Percentiles rank a stretch among this genome's conserved stretches.
Evolutionary conservation across 2,113 vertebrate genomes (phyloP).

Genomic region (Alethe castanea): DNA sequence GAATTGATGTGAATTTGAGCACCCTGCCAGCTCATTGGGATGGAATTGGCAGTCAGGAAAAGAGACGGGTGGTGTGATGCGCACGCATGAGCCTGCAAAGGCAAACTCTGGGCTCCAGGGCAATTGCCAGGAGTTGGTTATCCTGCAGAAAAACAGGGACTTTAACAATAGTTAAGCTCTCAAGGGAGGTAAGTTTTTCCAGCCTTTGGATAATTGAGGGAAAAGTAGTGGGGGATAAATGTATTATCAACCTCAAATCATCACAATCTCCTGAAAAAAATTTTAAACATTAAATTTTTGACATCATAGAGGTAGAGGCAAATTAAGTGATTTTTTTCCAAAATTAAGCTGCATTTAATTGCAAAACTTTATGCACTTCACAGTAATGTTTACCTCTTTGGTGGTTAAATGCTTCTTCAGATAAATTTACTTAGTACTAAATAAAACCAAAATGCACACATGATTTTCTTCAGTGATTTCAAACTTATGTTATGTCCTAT

Average conservation of each 20-base stretch:
- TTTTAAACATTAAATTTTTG: background rate
- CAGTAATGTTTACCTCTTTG: background rate
- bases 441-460: background rate
- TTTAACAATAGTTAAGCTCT: conserved; percentile 37
- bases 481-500: background rate
- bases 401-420: background rate
- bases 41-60: conserved; percentile 62
- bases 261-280: background rate
- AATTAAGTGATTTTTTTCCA: background rate
- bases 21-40: conserved; percentile 60
- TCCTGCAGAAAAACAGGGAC: conserved; percentile 39
- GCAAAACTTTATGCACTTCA: background rate
- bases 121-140: conserved; percentile 54
- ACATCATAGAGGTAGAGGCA: background rate
- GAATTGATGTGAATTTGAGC: conserved; percentile 60
- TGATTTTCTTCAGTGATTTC: background rate
- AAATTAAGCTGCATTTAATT: background rate
- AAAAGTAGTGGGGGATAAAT: background rate
- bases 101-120: conserved; percentile 49
- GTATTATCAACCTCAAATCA: background rate
- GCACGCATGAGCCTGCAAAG: conserved; percentile 46
- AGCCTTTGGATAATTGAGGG: background rate
- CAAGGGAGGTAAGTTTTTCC: background rate
- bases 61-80: conserved; percentile 59
- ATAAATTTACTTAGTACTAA: background rate